Base-by-base conservation (phyloP, 2,113 vertebrate genomes). In the Atractosteus spatula region DNA sequence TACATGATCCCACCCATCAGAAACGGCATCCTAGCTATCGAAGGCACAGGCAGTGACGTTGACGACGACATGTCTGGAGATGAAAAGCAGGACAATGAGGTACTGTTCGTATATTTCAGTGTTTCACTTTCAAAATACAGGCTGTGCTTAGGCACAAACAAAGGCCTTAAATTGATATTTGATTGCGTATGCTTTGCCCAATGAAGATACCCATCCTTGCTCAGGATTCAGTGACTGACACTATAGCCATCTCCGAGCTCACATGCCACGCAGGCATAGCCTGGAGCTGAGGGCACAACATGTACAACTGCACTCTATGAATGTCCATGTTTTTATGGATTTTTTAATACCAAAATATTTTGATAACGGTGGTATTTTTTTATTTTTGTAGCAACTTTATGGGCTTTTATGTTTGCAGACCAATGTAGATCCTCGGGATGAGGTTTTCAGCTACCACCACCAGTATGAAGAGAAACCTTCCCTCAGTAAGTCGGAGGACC, bases 1-100 rank as follows among this genome's bases (percentile, higher is more conserved):
- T 99, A 99, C 86, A 99, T 99, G 97, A 99, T 99, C 87, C 97
- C 97, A 66, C 94, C 97, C 17, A 98, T 99, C 74, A 91, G 97
- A 77, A 98, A 98, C 11, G 97, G 97, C 81, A 98, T 99, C 86
- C 92, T 99, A 80, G 96, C 97, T 78, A 96, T 99, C 68, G 97
- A 98, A 87, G 97, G 97, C 82, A 99, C 97, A 0, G 97, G 97
- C 80, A 97, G 95, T 44, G 97, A 99, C 71, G 96, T 98, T 85
- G 97, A 99, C 77, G 97, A 99, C 81, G 97, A 99, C 84, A 95
- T 97, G 94, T 98, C 97, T 29, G 97, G 96, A 44, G 97, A 99
- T 84, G 97, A 99, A 88, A 99, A 99, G 83, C 97, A 98, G 77
- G 97, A 99, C 86, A 98, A 95, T 11, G 97, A 99, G 96, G 97